A percentile compares a stretch with the other conserved stretches of the same genome.
These are phyloP conservation scores for Reinhardtius hippoglossoides DNA, from an alignment of 2,113 vertebrate species.

Conservation along the genomic window DNA sequence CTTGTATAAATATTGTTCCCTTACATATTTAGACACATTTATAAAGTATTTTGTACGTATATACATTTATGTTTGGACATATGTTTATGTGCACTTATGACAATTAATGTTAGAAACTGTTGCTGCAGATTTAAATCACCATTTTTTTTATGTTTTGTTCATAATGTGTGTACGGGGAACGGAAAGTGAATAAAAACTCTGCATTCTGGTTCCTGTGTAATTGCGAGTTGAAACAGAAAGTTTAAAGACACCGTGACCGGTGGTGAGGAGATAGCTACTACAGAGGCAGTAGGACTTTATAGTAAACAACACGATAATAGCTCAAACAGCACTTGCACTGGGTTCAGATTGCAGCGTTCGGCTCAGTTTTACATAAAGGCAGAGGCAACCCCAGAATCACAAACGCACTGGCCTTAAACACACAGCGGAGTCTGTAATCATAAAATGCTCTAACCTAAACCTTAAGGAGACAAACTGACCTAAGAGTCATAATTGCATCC, in stretches of 20 bases:
- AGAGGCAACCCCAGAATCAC: conserved; percentile 76
- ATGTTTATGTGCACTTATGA: conserved; percentile 16
- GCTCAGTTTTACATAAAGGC: conserved; percentile 61
- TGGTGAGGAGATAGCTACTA: conserved; percentile 36
- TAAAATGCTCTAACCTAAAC: conserved; percentile 73
- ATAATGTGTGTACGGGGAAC: conserved; percentile 8
- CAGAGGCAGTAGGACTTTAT: conserved; percentile 42
- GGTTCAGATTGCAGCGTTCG: conserved; percentile 62
- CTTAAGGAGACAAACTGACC: conserved; percentile 77
- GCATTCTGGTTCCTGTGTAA: conserved; percentile 35
- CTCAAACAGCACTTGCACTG: conserved; percentile 58
- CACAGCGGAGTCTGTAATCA: conserved; percentile 75
- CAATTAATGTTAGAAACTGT: neutral
- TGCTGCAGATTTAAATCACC: no score
- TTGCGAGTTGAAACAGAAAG: conserved; percentile 59
- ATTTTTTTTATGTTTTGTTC: neutral
- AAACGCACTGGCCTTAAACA: conserved; percentile 76
- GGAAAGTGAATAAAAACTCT: conserved; percentile 37
- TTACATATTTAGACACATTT: neutral
- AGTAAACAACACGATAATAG: conserved; percentile 71
- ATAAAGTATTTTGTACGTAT: conserved; percentile 1
- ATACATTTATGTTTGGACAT: neutral
- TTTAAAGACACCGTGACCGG: conserved; percentile 54
- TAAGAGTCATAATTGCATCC: conserved; percentile 76
- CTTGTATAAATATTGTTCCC: neutral